These are phyloP conservation scores for Tricholaema leucomelas DNA, from an alignment of 2,113 vertebrate species.

Conservation along the genomic window DNA sequence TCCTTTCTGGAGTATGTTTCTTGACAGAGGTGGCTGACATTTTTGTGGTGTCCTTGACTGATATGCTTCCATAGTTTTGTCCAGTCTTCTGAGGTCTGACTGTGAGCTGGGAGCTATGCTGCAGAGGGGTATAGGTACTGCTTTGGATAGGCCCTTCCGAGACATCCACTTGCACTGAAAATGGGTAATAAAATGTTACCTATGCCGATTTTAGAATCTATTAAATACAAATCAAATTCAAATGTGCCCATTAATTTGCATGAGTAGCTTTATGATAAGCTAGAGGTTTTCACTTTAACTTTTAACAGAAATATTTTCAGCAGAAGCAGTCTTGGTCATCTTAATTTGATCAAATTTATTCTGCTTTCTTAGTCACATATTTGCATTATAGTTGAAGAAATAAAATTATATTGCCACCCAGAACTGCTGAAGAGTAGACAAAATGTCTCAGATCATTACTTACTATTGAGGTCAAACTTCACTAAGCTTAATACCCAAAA, in stretches of 20 bases:
- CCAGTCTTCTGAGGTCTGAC: not conserved
- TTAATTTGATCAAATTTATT: not conserved
- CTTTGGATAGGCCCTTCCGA: not conserved
- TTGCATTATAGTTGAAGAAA: slow-evolving; percentile 13
- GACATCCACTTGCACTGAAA: not conserved
- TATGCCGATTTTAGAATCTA: not conserved
- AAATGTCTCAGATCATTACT: not conserved
- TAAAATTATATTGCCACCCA: not conserved
- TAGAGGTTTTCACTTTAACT: not conserved
- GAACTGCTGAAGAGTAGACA: not conserved
- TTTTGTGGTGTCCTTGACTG: not conserved
- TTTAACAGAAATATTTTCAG: not conserved
- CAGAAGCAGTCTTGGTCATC: not conserved
- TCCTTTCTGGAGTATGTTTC: no score
- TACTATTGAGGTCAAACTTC: not conserved
- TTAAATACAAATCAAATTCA: not conserved
- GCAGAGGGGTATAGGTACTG: not conserved
- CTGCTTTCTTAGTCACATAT: not conserved
- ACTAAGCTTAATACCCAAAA: not conserved
- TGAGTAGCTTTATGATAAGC: not conserved
- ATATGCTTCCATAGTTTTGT: not conserved
- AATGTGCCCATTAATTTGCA: slow-evolving; percentile 21
- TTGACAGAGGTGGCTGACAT: not conserved
- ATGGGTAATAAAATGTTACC: not conserved
- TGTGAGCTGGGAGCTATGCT: not conserved